Conservation (phyloP, 2,113 vertebrate genomes). For the Pachypanchax playfairii region DNA sequence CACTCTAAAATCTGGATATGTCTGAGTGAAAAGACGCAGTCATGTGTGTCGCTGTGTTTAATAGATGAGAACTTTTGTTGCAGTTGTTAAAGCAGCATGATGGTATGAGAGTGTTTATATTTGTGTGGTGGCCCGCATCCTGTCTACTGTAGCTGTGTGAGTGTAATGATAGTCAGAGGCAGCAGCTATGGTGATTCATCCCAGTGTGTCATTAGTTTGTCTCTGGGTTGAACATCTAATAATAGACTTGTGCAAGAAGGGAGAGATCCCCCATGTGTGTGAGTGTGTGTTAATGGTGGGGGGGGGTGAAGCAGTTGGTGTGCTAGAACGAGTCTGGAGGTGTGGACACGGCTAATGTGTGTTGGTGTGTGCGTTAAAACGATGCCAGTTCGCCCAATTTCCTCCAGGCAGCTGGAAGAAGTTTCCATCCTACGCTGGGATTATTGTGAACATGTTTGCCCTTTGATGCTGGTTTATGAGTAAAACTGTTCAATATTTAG, state of each 20-base stretch:
- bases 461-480: too few species aligned
- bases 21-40: constrained; percentile 19
- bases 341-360: constrained; percentile 21
- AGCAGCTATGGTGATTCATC: constrained; percentile 73
- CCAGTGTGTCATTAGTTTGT: constrained; percentile 83
- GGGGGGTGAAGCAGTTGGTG: constrained; percentile 49
- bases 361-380: constrained; percentile 23
- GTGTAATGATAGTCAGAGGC: constrained; percentile 66
- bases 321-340: constrained; percentile 36
- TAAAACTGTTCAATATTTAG: not conserved
- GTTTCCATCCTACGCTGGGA: constrained; percentile 5
- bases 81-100: constrained; percentile 26
- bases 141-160: constrained; percentile 52
- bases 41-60: constrained; percentile 5
- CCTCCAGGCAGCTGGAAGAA: constrained; percentile 45
- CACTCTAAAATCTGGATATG: not conserved
- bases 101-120: constrained; percentile 23
- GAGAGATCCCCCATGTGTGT: constrained; percentile 75
- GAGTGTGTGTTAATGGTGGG: constrained; percentile 51
- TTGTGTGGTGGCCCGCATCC: constrained; percentile 45
- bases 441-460: constrained; percentile 1
- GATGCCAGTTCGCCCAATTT: constrained; percentile 34
- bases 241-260: constrained; percentile 76
- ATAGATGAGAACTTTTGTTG: constrained; percentile 17
- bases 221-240: constrained; percentile 84